phyloP scores from a whole-genome alignment of 2,113 vertebrate species.

The Corvus moneduloides region DNA sequence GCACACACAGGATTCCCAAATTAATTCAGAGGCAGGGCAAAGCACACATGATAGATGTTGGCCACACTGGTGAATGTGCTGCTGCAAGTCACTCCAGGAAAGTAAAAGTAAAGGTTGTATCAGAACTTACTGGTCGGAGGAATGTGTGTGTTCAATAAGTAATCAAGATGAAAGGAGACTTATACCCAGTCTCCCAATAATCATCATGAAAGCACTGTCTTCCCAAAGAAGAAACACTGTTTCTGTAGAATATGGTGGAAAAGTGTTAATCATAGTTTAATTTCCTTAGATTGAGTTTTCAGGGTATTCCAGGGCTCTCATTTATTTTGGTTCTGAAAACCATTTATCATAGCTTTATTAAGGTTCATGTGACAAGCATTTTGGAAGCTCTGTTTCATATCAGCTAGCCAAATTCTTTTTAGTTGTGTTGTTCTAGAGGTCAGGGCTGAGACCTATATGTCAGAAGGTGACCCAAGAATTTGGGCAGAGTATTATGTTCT shows the following conservation, averaged over 20 bases:
- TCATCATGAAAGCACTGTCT: neutral
- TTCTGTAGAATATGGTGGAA: neutral
- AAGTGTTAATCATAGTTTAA: neutral
- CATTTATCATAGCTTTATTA: neutral
- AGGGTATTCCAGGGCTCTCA: neutral
- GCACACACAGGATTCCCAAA: neutral
- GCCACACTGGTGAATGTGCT: neutral
- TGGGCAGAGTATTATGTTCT: neutral
- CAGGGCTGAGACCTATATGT: neutral
- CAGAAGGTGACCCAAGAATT: neutral
- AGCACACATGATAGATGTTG: neutral
- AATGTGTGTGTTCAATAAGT: neutral
- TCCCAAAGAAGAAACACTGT: neutral
- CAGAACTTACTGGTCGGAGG: neutral
- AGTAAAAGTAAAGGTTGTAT: neutral
- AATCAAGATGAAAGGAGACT: neutral
- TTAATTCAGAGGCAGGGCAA: neutral
- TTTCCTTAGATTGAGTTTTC: neutral
- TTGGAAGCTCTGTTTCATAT: slow-evolving; percentile 13
- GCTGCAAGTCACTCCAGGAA: neutral
- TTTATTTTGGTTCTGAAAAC: slow-evolving; percentile 6
- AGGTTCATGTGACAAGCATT: neutral
- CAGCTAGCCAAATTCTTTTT: neutral
- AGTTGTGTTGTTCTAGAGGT: neutral
- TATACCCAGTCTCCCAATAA: neutral